phyloP scores from a whole-genome alignment of 1,140 invertebrate species.

The Dendrolimus punctatus region DNA sequence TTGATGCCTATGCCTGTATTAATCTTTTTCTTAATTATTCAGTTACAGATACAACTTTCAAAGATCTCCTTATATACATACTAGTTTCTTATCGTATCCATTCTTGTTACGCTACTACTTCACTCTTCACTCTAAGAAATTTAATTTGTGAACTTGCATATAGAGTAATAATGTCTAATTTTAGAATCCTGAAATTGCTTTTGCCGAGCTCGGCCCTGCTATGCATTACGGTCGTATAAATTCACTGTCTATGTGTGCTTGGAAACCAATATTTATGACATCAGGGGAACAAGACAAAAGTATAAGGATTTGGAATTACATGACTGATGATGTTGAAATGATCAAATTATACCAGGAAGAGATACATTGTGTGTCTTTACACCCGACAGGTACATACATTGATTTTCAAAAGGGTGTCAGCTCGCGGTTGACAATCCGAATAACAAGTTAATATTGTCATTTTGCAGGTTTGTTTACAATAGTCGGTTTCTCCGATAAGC shows the following conservation, averaged over 20 bases:
- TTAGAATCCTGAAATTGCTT: slow-evolving; percentile 64
- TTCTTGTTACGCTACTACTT: no score
- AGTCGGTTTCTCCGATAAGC: slow-evolving; percentile 92
- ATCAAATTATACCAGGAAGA: slow-evolving; percentile 88
- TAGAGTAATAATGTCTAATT: slow-evolving; percentile 4
- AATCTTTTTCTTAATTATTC: no score
- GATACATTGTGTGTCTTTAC: slow-evolving; percentile 84
- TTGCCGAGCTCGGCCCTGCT: slow-evolving; percentile 76
- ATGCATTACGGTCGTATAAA: slow-evolving; percentile 87
- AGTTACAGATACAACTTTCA: no score
- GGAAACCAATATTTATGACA: slow-evolving; percentile 92
- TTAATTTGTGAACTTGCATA: no score
- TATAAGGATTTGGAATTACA: slow-evolving; percentile 92
- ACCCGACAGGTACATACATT: slow-evolving; percentile 75
- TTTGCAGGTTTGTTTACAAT: slow-evolving; percentile 85
- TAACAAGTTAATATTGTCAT: background rate
- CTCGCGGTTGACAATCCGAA: background rate
- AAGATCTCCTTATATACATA: no score
- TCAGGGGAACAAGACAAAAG: slow-evolving; percentile 85
- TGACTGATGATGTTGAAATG: slow-evolving; percentile 83
- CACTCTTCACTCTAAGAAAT: no score
- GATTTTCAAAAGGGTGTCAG: background rate
- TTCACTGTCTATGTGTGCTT: slow-evolving; percentile 85
- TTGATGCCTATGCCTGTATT: no score
- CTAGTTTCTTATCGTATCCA: no score